A percentile compares a stretch with the other conserved stretches of the same genome.
phyloP scores from a whole-genome alignment of 2,797 vertebrate genomes.

The Pipistrellus kuhlii region DNA sequence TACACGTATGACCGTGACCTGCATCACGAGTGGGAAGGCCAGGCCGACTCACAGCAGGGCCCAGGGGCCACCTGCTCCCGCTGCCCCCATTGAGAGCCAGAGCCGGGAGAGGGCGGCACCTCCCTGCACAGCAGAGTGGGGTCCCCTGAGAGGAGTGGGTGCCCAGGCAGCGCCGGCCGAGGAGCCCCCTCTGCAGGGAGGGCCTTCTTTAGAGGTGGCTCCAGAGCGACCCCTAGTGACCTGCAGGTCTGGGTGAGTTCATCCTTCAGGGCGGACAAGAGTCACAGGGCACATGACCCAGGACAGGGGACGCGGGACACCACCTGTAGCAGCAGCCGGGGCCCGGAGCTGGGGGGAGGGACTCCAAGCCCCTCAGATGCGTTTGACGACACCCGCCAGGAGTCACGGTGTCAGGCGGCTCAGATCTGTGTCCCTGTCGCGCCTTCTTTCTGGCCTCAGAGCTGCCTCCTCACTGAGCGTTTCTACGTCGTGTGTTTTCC shows the following conservation, averaged over 20 bases:
- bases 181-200: neutral
- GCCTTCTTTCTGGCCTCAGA: neutral
- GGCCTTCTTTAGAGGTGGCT: neutral
- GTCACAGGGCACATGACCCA: neutral
- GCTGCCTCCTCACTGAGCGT: neutral
- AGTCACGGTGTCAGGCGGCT: fast-evolving
- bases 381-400: fast-evolving
- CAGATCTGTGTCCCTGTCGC: neutral
- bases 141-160: neutral
- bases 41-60: neutral
- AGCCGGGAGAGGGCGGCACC: neutral
- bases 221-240: neutral
- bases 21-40: neutral
- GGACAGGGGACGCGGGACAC: neutral
- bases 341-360: neutral
- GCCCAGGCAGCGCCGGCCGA: neutral
- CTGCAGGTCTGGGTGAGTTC: too few relatives aligned
- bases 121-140: neutral
- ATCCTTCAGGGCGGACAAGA: neutral
- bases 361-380: neutral
- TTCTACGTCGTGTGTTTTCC: fast-evolving
- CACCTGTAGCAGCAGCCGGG: too few relatives aligned
- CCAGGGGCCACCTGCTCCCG: neutral
- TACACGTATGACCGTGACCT: neutral
- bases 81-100: neutral